Conservation (phyloP, 2,888 invertebrate genomes). For the Didymodactylos carnosus region DNA sequence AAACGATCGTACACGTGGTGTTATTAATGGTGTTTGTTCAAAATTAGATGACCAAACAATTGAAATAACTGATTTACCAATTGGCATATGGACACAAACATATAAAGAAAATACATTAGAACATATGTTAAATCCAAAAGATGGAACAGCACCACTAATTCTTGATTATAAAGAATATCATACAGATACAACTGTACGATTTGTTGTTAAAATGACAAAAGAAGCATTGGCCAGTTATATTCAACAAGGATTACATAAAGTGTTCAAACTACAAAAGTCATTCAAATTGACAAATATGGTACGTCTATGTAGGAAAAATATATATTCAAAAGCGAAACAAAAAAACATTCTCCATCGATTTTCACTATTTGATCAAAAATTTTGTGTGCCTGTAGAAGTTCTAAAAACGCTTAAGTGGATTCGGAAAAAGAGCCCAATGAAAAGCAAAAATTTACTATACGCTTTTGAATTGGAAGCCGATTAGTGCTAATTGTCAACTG, state of each 20-base stretch:
- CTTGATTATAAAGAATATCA: slow-evolving; percentile 51
- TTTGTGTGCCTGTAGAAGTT: too few species aligned
- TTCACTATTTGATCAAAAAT: too few species aligned
- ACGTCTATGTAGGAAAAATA: too few species aligned
- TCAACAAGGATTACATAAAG: slow-evolving; percentile 73
- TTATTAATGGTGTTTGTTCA: slow-evolving; percentile 59
- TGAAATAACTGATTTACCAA: slow-evolving; percentile 84
- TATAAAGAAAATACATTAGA: slow-evolving; percentile 87
- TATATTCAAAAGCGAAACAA: too few species aligned
- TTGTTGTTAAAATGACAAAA: slow-evolving; percentile 55
- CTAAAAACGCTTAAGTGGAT: too few species aligned
- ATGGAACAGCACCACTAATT: background rate
- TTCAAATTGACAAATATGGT: slow-evolving; percentile 32
- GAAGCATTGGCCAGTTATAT: slow-evolving; percentile 51
- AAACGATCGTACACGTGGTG: slow-evolving; percentile 15
- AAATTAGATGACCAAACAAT: slow-evolving; percentile 47
- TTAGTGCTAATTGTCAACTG: too few species aligned
- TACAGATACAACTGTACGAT: slow-evolving; percentile 78
- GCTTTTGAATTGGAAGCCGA: too few species aligned
- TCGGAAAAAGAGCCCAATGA: too few species aligned
- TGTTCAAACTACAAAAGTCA: slow-evolving; percentile 68
- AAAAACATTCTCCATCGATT: too few species aligned
- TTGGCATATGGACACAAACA: slow-evolving; percentile 77
- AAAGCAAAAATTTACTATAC: too few species aligned
- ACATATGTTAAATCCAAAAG: slow-evolving; percentile 46